Evolutionary conservation across 2,888 invertebrate species (phyloP), one percentile per base, ranked within the genome.

Genomic region (Mesochorus sp.): DNA sequence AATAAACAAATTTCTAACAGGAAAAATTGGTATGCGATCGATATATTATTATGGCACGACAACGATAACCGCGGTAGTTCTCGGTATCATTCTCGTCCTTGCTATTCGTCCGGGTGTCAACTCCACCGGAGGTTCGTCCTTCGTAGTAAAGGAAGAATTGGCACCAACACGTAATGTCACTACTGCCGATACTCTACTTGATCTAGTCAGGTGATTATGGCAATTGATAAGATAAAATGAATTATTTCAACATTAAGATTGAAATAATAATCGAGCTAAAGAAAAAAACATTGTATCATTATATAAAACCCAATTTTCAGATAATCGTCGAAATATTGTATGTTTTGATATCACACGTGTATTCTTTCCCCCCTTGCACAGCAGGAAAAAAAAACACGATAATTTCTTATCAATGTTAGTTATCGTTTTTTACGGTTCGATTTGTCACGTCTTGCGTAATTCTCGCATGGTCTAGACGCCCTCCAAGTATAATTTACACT

Each of bases 31-130:
- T 2, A 92, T 92, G 37, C 89, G 94, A 59, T 94, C 95, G 10
- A 93, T 95, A 75, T 91, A 92, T 49, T 96, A 94, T 90, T 96
- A 95, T 88, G 91, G 94, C 80, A 91, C 93, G 0, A 95, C 95
- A 1, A 96, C 95, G 0, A 88, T 95, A 37, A 91, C 93, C 67
- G 95, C 95, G 0, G 95, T 95, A 3, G 91, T 95, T 34, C 91
- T 95, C 78, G 96, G 96, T 5, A 95, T 96, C 81, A 92, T 95
- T 61, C 92, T 96, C 80, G 95, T 95, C 10, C 90, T 93, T 3
- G 88, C 92, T 2, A 95, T 96, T 77, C 92, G 92, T 81, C 96
- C 96, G 0, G 96, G 94, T 5, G 88, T 39, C 37, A 37, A 71
- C 49, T 70, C 88, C 1, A 83, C 70, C n/a, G 83, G 81, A 5